These are phyloP conservation scores for Thymelicus sylvestris DNA, from an alignment of 2,888 invertebrate species.

Conservation along the genomic window DNA sequence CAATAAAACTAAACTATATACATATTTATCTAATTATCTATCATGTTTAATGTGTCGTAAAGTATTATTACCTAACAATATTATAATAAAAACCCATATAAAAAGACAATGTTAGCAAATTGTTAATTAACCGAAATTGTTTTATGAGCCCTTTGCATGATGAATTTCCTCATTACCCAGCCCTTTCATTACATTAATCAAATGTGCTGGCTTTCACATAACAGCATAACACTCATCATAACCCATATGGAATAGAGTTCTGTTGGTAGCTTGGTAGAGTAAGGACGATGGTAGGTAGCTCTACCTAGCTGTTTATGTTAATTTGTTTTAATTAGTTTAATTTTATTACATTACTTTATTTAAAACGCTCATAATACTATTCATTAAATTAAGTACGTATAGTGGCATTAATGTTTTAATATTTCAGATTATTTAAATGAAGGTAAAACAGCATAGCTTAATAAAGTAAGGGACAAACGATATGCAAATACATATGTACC, in stretches of 20 bases:
- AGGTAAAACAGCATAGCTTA: neutral
- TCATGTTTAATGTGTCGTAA: no score
- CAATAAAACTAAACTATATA: no score
- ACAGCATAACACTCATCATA: neutral
- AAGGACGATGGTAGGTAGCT: no score
- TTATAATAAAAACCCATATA: neutral
- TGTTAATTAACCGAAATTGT: constrained; percentile 18
- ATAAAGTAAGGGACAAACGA: neutral
- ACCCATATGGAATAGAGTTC: neutral
- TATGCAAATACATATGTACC: constrained; percentile 13
- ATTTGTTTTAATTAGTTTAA: no score
- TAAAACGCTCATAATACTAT: no score
- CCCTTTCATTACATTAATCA: constrained; percentile 21
- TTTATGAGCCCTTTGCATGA: constrained; percentile 13
- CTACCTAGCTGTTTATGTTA: no score
- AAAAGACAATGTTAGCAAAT: constrained; percentile 7
- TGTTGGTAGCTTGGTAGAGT: no score
- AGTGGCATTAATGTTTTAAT: no score
- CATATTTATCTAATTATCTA: no score
- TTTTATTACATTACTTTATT: no score
- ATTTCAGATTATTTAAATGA: neutral
- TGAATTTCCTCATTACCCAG: constrained; percentile 28
- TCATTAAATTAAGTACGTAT: no score
- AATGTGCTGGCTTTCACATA: constrained; percentile 9
- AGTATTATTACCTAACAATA: no score